Base-by-base conservation (phyloP, 1,140 invertebrate species). In the Subanguina moxae region DNA sequence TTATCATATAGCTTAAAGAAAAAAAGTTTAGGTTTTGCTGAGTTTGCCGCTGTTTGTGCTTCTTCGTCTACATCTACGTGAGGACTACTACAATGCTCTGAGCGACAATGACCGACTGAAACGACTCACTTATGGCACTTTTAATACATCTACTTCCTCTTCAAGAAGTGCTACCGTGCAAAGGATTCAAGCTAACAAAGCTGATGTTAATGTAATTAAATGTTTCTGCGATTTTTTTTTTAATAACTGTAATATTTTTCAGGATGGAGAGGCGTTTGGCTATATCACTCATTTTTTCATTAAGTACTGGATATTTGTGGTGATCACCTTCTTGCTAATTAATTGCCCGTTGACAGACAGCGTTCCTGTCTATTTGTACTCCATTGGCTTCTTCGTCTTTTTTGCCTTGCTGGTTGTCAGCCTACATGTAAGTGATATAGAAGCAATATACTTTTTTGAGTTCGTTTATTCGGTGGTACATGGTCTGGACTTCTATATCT, bases 31-130 rank as follows among this genome's bases (percentile, higher is more conserved):
- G 80, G 61, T 75, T 38, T 43, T 76, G 43, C 66, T 82, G 43
- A 71, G 67, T 62, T 64, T 82, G 42, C 80, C 80, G 13, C 62
- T 82, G 19, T 82, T 82, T 65, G 65, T 80, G n/a, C 72, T 82
- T 19, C 70, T 82, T 11, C 78, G 80, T 28, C 57, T 82, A 27
- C 69, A 77, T 27, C 62, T 79, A 19, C 71, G 80, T n/a, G 80
- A 82, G 38, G 64, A 73, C 38, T 76, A 68, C 58, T 80, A 82
- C 67, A 78, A 82, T 66, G 70, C 78, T 8, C 57, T 82, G 48
- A 74, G 23, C 23, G 77, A 73, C 46, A 70, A 69, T 42, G 80
- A 82, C 58, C 67, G 77, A 17, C 43, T 63, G 42, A 64, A 68
- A 23, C 23, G 71, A 28, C 21, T 78, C 17, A 71, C 57, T 21